Conservation (phyloP, 2,888 invertebrate genomes). For the Pammene fasciana region DNA sequence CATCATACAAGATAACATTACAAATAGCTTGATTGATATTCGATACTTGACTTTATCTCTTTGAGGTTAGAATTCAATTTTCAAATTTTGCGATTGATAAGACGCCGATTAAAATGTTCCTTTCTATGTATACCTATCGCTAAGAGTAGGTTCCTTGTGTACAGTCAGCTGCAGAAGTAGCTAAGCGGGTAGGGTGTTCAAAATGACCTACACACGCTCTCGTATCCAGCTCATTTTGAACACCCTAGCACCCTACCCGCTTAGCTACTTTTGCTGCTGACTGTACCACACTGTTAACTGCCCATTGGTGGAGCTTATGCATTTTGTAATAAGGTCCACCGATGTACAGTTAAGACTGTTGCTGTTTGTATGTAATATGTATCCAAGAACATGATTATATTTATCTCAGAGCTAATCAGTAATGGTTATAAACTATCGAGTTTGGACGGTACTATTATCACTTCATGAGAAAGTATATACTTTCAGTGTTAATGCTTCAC, state of each 20-base stretch:
- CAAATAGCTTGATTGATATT: not conserved
- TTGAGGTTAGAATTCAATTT: not conserved
- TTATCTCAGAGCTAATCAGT: not conserved
- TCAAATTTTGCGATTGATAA: constrained; percentile 3
- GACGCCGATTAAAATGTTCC: constrained; percentile 8
- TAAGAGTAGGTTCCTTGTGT: not conserved
- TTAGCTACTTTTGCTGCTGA: too few relatives aligned
- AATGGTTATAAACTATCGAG: not conserved
- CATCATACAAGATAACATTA: not conserved
- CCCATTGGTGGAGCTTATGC: too few relatives aligned
- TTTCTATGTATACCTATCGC: not conserved
- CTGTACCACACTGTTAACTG: too few relatives aligned
- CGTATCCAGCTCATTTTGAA: too few relatives aligned
- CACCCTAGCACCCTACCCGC: too few relatives aligned
- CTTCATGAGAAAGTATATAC: not conserved
- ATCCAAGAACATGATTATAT: not conserved
- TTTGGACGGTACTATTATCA: not conserved
- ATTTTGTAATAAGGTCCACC: too few relatives aligned
- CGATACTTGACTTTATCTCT: constrained; percentile 2
- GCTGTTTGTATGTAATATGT: too few relatives aligned
- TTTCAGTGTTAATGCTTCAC: too few relatives aligned
- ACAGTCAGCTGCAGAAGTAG: too few relatives aligned
- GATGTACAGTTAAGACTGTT: too few relatives aligned
- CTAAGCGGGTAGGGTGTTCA: too few relatives aligned
- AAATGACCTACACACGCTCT: too few relatives aligned